Conservation (phyloP, 2,888 invertebrate genomes). For the Chrysolina oricalcia region DNA sequence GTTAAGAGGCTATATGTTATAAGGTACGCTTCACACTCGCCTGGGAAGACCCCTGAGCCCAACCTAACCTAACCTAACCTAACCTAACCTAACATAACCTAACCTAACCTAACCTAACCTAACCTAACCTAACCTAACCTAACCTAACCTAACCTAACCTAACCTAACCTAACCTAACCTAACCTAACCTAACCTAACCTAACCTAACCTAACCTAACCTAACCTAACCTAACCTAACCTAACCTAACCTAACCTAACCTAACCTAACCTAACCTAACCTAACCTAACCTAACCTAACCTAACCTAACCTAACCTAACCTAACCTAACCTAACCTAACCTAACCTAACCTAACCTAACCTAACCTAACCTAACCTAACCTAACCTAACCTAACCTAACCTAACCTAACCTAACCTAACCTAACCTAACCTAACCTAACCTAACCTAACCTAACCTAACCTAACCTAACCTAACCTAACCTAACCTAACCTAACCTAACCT, state of each 20-base stretch:
- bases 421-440: constrained; percentile 42
- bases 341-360: constrained; percentile 44
- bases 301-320: constrained; percentile 26
- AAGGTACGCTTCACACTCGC: not conserved
- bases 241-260: constrained; percentile 32
- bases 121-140: constrained; percentile 52
- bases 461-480: constrained; percentile 46
- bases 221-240: constrained; percentile 28
- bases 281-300: constrained; percentile 27
- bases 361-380: constrained; percentile 49
- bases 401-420: constrained; percentile 47
- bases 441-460: constrained; percentile 46
- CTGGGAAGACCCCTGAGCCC: not conserved
- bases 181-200: constrained; percentile 44
- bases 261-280: constrained; percentile 32
- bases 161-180: constrained; percentile 53
- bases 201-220: constrained; percentile 23
- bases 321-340: constrained; percentile 15
- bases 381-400: constrained; percentile 48
- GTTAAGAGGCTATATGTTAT: no score
- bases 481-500: constrained; percentile 49
- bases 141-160: constrained; percentile 53
- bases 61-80: constrained; percentile 22
- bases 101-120: constrained; percentile 35
- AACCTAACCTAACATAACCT: constrained; percentile 16